Evolutionary conservation across 2,113 vertebrate genomes (phyloP).

Genomic region (Isurus oxyrinchus): DNA sequence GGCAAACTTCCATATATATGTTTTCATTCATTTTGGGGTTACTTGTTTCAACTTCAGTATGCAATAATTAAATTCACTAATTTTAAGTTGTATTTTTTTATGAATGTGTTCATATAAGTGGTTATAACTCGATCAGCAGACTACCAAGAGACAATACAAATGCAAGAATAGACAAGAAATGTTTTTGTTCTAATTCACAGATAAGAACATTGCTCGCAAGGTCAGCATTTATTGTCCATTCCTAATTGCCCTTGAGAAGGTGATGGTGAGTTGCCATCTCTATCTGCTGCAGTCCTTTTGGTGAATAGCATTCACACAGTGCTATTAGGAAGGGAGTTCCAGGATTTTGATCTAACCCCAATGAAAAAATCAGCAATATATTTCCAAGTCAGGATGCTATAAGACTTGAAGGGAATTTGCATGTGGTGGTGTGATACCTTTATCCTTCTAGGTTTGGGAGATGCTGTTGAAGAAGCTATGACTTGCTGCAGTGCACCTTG

Average conservation of each 20-base stretch:
- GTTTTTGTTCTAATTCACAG: not conserved
- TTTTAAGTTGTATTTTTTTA: not conserved
- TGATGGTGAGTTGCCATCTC: not conserved
- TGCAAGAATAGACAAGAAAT: not conserved
- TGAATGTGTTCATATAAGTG: not conserved
- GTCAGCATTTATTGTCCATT: not conserved
- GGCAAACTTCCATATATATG: not conserved
- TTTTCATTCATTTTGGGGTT: not conserved
- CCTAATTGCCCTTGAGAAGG: not conserved
- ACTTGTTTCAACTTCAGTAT: not conserved
- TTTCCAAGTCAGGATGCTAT: not conserved
- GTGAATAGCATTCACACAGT: not conserved
- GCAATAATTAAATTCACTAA: not conserved
- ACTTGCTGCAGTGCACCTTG: not conserved
- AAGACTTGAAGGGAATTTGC: not conserved
- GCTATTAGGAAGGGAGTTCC: not conserved
- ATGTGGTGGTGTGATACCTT: not conserved
- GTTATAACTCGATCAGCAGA: not conserved
- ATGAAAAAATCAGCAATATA: not conserved
- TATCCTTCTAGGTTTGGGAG: not conserved
- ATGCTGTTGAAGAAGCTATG: not conserved
- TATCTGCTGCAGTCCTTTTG: not conserved
- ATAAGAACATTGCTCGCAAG: not conserved
- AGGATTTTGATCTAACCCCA: not conserved
- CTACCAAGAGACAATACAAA: not conserved